Conservation (phyloP, 2,113 vertebrate species). For the Laticauda laticaudata region DNA sequence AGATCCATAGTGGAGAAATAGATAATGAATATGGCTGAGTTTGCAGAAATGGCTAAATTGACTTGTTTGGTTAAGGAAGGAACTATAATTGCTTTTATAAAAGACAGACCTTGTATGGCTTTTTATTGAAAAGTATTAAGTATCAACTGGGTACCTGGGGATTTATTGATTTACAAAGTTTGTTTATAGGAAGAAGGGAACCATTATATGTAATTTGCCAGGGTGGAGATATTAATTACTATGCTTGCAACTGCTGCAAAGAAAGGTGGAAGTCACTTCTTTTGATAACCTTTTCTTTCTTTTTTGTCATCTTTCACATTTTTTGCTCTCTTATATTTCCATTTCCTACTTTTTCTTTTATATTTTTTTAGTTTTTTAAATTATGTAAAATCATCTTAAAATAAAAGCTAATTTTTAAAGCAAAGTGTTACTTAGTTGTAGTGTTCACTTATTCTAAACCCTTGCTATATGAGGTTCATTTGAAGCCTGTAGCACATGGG, state of each 20-base stretch:
- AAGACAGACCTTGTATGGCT: neutral
- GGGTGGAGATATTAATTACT: neutral
- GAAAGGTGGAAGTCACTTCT: neutral
- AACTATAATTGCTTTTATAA: neutral
- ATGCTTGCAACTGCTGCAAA: neutral
- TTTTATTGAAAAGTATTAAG: neutral
- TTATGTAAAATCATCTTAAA: neutral
- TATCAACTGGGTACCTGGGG: neutral
- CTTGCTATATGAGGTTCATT: neutral
- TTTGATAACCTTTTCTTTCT: neutral
- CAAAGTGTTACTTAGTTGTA: neutral
- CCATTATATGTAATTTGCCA: neutral
- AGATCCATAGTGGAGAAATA: neutral
- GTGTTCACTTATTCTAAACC: neutral
- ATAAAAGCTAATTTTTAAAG: neutral
- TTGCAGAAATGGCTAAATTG: neutral
- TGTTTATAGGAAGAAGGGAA: neutral
- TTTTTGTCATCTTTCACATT: neutral
- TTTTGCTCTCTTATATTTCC: neutral
- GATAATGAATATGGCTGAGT: neutral
- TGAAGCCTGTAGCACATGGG: neutral
- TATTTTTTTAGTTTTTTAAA: neutral
- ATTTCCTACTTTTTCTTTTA: neutral
- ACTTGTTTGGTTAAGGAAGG: neutral
- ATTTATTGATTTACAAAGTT: neutral